These are phyloP conservation scores for Eubucco bourcierii DNA, from an alignment of 2,113 vertebrate genomes.

Conservation along the genomic window DNA sequence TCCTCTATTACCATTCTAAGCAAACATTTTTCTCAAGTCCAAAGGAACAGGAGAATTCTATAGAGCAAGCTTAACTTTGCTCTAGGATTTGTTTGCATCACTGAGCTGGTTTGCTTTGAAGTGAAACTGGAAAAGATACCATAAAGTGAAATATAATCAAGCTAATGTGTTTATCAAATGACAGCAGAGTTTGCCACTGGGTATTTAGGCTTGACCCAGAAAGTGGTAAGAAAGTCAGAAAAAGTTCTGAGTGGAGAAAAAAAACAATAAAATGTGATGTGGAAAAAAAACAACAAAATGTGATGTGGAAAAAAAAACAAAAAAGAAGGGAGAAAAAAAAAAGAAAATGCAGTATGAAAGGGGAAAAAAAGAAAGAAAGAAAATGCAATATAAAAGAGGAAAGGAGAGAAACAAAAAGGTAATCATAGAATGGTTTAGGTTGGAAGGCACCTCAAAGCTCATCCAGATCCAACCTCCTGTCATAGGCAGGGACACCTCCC, in stretches of 20 bases:
- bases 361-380: neutral
- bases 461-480: too few relatives aligned
- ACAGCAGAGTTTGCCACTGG: neutral
- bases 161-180: neutral
- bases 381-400: neutral
- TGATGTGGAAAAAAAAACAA: neutral
- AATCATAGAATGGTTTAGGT: too few relatives aligned
- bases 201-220: neutral
- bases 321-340: too few relatives aligned
- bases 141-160: neutral
- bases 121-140: neutral
- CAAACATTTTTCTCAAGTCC: neutral
- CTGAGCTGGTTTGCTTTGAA: neutral
- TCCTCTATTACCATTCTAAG: neutral
- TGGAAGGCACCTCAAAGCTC: too few relatives aligned
- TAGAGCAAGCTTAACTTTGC: neutral
- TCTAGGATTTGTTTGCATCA: neutral
- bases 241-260: neutral
- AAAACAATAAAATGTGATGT: neutral
- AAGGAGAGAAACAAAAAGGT: neutral
- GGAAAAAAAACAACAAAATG: neutral
- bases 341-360: neutral
- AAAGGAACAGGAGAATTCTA: neutral
- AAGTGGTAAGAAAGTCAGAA: neutral
- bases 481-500: too few relatives aligned